These are phyloP conservation scores for Araneus ventricosus DNA, from an alignment of 1,140 invertebrate species.

Conservation along the genomic window DNA sequence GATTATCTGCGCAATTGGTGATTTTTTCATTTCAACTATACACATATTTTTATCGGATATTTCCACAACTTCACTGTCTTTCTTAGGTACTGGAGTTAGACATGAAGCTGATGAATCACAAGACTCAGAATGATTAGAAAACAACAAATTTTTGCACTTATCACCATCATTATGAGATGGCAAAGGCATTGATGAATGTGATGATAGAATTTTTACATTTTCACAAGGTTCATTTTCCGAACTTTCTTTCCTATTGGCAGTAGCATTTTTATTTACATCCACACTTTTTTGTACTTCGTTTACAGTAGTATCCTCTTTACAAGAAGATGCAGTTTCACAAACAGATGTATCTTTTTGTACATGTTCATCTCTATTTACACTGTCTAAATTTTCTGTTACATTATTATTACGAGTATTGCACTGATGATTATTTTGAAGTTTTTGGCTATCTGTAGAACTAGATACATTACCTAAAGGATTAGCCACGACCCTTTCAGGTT, in stretches of 20 bases:
- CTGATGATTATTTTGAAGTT: slow-evolving; percentile 66
- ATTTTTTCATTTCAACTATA: slow-evolving; percentile 63
- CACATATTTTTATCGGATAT: slow-evolving; percentile 62
- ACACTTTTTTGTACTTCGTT: slow-evolving; percentile 71
- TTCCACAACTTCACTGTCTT: slow-evolving; percentile 49
- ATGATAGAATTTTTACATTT: slow-evolving; percentile 65
- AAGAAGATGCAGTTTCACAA: background rate
- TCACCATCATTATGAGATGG: slow-evolving; percentile 39
- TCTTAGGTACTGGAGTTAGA: slow-evolving; percentile 64
- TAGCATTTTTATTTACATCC: slow-evolving; percentile 71
- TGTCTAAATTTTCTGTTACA: slow-evolving; percentile 52
- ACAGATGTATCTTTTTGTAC: slow-evolving; percentile 65
- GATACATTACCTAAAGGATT: slow-evolving; percentile 59
- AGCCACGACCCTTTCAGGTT: slow-evolving; percentile 40
- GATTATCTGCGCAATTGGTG: slow-evolving; percentile 75
- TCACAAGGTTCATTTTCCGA: slow-evolving; percentile 26
- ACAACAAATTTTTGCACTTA: slow-evolving; percentile 63
- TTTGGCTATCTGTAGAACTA: slow-evolving; percentile 71
- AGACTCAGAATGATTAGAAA: slow-evolving; percentile 69
- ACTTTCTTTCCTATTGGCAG: slow-evolving; percentile 62
- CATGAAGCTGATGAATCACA: slow-evolving; percentile 63
- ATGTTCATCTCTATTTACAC: slow-evolving; percentile 63
- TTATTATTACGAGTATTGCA: slow-evolving; percentile 68
- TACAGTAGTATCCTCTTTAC: slow-evolving; percentile 42
- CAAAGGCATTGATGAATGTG: slow-evolving; percentile 26